Base-by-base conservation (phyloP, 2,113 vertebrate genomes). In the Sander lucioperca region DNA sequence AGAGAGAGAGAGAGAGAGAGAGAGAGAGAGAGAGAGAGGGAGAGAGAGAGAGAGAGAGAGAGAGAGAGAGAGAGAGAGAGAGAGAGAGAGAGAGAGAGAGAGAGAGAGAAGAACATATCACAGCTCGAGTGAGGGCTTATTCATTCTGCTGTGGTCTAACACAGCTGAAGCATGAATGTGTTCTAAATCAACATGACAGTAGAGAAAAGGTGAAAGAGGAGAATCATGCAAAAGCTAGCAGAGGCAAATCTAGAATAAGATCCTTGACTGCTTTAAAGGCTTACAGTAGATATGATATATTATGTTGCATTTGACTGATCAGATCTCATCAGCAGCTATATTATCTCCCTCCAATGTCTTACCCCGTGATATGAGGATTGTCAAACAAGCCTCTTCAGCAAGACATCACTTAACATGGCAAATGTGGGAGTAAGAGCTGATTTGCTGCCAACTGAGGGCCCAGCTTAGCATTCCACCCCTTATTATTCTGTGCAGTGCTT, bases 401-500 rank as follows among this genome's bases (percentile, higher is more conserved):
- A 79, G 79, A 70, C 82, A 67, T 82, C 57, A 36, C 78, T 85
- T 80, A 84, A 75, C 62, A 23, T 62, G 36, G 59, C 61, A 68
- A 82, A 85, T 82, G 80, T 82, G 39, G 25, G 51, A 74, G 27
- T 58, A 45, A 0, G 72, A 73, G 79, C 61, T 81, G 85, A 82
- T 82, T 76, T 70, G 21, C 70, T 71, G 68, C 72, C 86, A 86
- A 50, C 76, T 21, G 71, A 93, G 89, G 81, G 75, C 81, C 68
- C 56, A 71, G 73, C 63, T 90, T 83, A 82, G 71, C 47, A 67
- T 86, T 47, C 59, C 36, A 47, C 43, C 68, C 59, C 65, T 89
- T 89, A 86, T 85, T 92, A 90, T 89, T 89, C 86, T 23, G 59
- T 85, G 82, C 89, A 76, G 54, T 47, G 58, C 77, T 57, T 58